Percentiles rank a stretch among this genome's conserved stretches.
Conservation (phyloP, 2,888 invertebrate genomes). For the Caenorhabditis parvicauda region DNA sequence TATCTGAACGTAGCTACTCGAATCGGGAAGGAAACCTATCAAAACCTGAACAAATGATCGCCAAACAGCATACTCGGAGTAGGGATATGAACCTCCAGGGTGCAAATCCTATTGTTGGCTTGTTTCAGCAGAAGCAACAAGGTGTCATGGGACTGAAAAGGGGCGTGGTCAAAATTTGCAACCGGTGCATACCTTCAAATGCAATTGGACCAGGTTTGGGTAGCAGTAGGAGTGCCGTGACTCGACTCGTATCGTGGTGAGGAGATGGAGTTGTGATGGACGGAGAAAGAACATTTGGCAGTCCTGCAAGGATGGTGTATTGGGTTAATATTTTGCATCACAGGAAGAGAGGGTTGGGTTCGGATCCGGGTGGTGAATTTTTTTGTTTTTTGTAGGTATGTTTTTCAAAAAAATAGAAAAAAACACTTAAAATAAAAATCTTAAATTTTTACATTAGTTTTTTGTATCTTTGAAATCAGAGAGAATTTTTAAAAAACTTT, state of each 20-base stretch:
- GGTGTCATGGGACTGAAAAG: constrained; percentile 25
- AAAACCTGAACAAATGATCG: constrained; percentile 41
- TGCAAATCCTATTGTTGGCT: constrained; percentile 48
- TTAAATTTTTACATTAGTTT: not conserved
- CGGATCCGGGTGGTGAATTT: not conserved
- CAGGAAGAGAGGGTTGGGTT: not conserved
- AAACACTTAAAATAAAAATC: not conserved
- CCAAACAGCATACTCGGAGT: constrained; percentile 37
- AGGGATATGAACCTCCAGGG: constrained; percentile 53
- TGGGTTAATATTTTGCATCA: not conserved
- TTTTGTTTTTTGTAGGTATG: not conserved
- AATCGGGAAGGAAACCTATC: too few relatives aligned
- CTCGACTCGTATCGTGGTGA: constrained; percentile 31
- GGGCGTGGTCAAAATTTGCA: not conserved
- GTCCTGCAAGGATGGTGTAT: constrained; percentile 30
- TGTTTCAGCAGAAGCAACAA: constrained; percentile 31
- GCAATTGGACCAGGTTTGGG: constrained; percentile 46
- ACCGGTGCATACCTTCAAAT: constrained; percentile 24
- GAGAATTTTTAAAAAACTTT: not conserved
- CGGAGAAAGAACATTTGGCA: constrained; percentile 51
- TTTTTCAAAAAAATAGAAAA: not conserved
- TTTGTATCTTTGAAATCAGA: too few relatives aligned
- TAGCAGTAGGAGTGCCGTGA: constrained; percentile 38
- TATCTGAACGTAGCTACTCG: constrained; percentile 39
- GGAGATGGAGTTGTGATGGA: constrained; percentile 39